phyloP scores from a whole-genome alignment of 2,888 invertebrate species.

The Lordiphosa fenestrarum region DNA sequence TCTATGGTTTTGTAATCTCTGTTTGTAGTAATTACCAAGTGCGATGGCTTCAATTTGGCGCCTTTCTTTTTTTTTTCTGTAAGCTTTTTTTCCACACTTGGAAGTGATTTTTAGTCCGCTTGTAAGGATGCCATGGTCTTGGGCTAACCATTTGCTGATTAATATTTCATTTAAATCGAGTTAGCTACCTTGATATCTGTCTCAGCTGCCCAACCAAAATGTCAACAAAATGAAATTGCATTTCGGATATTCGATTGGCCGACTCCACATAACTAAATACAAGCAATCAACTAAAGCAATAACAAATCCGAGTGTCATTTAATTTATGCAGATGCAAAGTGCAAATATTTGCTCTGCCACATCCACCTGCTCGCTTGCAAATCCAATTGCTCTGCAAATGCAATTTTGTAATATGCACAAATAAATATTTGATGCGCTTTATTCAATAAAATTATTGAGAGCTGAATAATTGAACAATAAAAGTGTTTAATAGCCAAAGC shows the following conservation, averaged over 20 bases:
- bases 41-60: constrained; percentile 15
- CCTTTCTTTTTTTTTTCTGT: constrained; percentile 28
- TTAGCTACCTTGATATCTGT: background rate
- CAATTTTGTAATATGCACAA: constrained; percentile 15
- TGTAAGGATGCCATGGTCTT: constrained; percentile 24
- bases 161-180: background rate
- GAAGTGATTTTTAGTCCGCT: constrained; percentile 16
- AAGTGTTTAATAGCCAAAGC: constrained; percentile 25
- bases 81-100: too few species aligned
- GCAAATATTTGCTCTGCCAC: constrained; percentile 29
- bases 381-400: constrained; percentile 10
- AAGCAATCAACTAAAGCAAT: constrained; percentile 3
- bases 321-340: constrained; percentile 38
- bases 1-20: constrained; percentile 35
- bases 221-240: constrained; percentile 4
- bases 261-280: background rate
- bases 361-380: constrained; percentile 11
- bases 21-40: constrained; percentile 42
- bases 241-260: background rate
- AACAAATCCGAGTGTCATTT: constrained; percentile 15
- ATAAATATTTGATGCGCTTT: constrained; percentile 60
- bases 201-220: background rate
- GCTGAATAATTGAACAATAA: constrained; percentile 40
- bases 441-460: constrained; percentile 40
- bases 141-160: background rate